Base-by-base conservation (phyloP, 2,113 vertebrate species). In the Tiliqua scincoides region DNA sequence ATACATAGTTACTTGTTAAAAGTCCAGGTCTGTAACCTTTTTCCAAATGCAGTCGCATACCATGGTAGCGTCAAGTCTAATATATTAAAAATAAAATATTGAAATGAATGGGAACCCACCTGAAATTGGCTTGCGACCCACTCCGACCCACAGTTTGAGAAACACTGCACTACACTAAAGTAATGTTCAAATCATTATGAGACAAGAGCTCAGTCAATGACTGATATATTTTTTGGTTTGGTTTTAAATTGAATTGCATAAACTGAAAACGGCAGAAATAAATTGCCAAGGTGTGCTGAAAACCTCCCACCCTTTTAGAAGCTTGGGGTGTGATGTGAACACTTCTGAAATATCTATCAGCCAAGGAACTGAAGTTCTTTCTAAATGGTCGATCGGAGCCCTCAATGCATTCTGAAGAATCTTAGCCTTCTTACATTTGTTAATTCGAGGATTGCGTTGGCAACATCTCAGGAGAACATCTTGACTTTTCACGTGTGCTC, bases 401-500 rank as follows among this genome's bases (percentile, higher is more conserved):
- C 21, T 76, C 68, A 68, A n/a, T n/a, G 25, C 35, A 72, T 35
- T 2, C 72, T 40, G n/a, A 54, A 70, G 48, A 30, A 10, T 5
- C 30, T 14, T 27, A 14, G 20, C 18, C 12, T 87, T 57, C 27
- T 27, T 52, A 57, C 48, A 35, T 25, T n/a, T 52, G 7, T 43
- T 76, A 61, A 57, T n/a, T n/a, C 15, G 68, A 67, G 43, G 21
- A 73, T 43, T 67, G 79, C 82, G 43, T 82, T 43, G 32, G 10
- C 71, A 73, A 74, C 62, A 25, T 82, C 61, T 76, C 23, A 23
- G 48, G 48, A 76, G 79, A 57, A 82, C 72, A 25, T 40, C 79
- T 82, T 82, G 72, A 82, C 71, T 67, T 82, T 68, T 48, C 62
- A 68, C 37, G 73, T 75, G 8, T 59, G 48, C 48, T 85, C 17